Base-by-base conservation (phyloP, 2,797 vertebrate species). In the Sebastes matsubarae region DNA sequence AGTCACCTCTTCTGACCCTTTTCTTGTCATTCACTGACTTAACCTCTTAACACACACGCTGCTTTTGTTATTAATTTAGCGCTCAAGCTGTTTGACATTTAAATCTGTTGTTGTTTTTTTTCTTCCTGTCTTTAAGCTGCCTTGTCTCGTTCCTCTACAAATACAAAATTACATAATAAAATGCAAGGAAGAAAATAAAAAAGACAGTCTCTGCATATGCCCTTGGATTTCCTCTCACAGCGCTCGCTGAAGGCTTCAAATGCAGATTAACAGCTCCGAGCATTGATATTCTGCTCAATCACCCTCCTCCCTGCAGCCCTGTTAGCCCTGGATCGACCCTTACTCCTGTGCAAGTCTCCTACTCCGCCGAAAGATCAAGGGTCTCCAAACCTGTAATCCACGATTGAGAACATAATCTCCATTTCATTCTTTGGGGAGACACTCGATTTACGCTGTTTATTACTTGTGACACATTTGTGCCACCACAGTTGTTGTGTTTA, bases 241-340 rank as follows among this genome's bases (percentile, higher is more conserved):
- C 63, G 14, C 50, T 75, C 29, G 25, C 73, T 63, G 60, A 52
- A 68, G 75, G 72, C 84, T 79, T 73, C 65, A 83, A 63, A 88
- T 89, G 87, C 85, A 92, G 87, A 88, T 83, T 78, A 84, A 82
- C 69, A 72, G 77, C 80, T 81, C 64, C 2, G 14, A 70, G 76
- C 89, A 92, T 91, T 91, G 86, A 84, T 89, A 90, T 90, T 92
- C 90, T 80, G 75, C 81, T 92, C 90, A 72, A 90, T 90, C 77
- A 50, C 68, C 77, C 55, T 83, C 64, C 84, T 86, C 79, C 69
- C 78, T 87, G 73, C 85, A 85, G 75, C 68, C 86, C 80, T 1
- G 54, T 89, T 79, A 82, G 60, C 84, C 84, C 75, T 32, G 6
- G 86, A 86, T 88, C 74, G 52, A 92, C 89, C 86, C 81, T 70